Conservation (phyloP, 2,888 invertebrate species). For the Allolobophora icterica region DNA sequence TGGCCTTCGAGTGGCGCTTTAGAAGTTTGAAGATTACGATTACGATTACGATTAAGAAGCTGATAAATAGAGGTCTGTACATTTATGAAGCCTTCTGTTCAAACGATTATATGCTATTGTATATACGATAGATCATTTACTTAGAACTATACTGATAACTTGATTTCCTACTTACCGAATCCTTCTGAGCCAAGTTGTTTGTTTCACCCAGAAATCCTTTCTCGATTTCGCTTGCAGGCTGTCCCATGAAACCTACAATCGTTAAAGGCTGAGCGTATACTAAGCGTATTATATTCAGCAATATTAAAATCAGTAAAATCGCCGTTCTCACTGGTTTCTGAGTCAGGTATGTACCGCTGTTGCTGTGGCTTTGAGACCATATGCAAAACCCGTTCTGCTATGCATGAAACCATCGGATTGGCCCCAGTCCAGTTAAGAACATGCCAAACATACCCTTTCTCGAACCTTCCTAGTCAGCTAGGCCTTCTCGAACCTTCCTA, state of each 20-base stretch:
- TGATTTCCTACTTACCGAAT: slow-evolving; percentile 1
- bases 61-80: too few species aligned
- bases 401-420: not conserved
- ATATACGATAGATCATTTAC: not conserved
- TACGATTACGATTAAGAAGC: too few species aligned
- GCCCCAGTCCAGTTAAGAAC: too few species aligned
- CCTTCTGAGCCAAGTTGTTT: slow-evolving; percentile 40
- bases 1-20: too few species aligned
- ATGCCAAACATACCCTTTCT: too few species aligned
- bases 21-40: too few species aligned
- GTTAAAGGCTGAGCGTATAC: not conserved
- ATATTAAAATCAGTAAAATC: not conserved
- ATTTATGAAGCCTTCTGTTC: too few species aligned
- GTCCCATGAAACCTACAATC: slow-evolving; percentile 33
- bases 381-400: not conserved
- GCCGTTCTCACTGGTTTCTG: not conserved
- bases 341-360: not conserved
- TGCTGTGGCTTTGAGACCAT: too few species aligned
- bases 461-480: too few species aligned
- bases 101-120: too few species aligned
- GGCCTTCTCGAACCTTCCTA: too few species aligned
- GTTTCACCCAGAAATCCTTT: slow-evolving; percentile 40
- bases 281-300: not conserved
- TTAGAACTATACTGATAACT: not conserved
- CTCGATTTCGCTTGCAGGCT: slow-evolving; percentile 31